These are phyloP conservation scores for Siniperca scherzeri DNA, from an alignment of 2,797 vertebrate species.

Conservation along the genomic window DNA sequence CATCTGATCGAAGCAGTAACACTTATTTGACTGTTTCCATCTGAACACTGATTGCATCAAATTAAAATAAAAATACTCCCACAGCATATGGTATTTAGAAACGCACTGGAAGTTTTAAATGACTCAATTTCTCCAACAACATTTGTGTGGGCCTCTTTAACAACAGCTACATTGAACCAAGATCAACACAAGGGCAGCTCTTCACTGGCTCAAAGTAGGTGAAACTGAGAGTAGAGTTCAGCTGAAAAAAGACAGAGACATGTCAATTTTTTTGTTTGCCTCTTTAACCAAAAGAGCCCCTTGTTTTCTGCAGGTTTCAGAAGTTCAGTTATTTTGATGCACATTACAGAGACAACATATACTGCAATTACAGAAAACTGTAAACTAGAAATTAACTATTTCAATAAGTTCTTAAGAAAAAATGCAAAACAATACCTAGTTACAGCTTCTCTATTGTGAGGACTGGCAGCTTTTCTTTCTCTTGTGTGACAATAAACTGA, in stretches of 20 bases:
- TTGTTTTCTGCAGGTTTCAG: constrained; percentile 9
- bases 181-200: neutral
- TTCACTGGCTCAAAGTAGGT: neutral
- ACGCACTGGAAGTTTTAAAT: neutral
- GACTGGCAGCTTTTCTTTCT: neutral
- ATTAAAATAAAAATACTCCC: constrained; percentile 18
- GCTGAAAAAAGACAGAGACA: neutral
- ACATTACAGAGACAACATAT: neutral
- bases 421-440: neutral
- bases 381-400: neutral
- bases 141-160: neutral
- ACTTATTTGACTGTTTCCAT: neutral
- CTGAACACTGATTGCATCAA: neutral
- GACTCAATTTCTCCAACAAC: neutral
- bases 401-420: neutral
- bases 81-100: neutral
- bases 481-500: neutral
- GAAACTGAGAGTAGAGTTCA: constrained; percentile 5
- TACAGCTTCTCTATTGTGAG: neutral
- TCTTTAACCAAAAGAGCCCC: neutral
- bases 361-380: neutral
- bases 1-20: constrained; percentile 32
- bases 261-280: neutral
- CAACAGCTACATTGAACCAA: neutral
- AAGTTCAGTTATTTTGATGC: constrained; percentile 7